phyloP scores from a whole-genome alignment of 2,888 invertebrate genomes.

The Drosophila histrio region DNA sequence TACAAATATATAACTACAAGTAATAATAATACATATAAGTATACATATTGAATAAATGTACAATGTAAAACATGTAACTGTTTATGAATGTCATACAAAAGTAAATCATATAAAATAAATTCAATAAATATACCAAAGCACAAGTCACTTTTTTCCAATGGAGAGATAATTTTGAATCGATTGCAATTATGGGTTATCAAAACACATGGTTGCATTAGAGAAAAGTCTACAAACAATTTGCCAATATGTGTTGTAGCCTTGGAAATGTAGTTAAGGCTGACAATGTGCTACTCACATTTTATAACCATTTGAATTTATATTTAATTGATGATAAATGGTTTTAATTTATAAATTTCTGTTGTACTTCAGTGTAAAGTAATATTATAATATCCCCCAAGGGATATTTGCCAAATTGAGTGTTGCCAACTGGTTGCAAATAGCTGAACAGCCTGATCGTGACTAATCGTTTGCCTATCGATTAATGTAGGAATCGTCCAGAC shows the following conservation, averaged over 20 bases:
- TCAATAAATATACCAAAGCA: constrained; percentile 73
- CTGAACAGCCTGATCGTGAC: not conserved
- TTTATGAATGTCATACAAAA: constrained; percentile 67
- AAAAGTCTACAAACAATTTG: not conserved
- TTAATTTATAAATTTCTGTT: not conserved
- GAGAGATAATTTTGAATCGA: no score
- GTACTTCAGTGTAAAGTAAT: no score
- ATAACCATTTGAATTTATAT: not conserved
- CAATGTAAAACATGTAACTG: constrained; percentile 78
- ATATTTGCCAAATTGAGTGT: not conserved
- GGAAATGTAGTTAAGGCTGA: not conserved
- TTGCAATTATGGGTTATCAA: not conserved
- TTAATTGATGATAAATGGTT: not conserved
- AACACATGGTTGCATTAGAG: not conserved
- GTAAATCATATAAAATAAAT: constrained; percentile 65
- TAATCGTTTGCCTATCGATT: not conserved
- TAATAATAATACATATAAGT: constrained; percentile 59
- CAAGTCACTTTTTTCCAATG: not conserved
- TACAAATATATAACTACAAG: constrained; percentile 61
- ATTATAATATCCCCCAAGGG: not conserved
- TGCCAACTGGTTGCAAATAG: not conserved
- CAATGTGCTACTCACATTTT: not conserved
- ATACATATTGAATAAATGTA: constrained; percentile 71
- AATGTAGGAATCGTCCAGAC: constrained; percentile 26
- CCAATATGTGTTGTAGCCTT: not conserved